Evolutionary conservation across 92 coral and sea anemone species (phyloP).

Genomic region (Scolanthus callimorphus): DNA sequence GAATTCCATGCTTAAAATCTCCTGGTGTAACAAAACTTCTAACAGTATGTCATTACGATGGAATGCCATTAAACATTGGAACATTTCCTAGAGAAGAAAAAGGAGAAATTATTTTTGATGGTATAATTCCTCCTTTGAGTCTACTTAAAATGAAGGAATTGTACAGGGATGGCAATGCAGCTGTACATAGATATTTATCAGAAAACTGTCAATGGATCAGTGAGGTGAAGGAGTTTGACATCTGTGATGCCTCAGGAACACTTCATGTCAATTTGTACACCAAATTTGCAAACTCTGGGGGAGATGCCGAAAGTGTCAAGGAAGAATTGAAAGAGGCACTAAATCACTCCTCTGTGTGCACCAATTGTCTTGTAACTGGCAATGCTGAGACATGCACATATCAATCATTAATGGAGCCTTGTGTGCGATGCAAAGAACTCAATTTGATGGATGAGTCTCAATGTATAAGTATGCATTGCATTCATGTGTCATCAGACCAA

Average conservation of each 20-base stretch:
- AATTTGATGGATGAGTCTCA: background rate
- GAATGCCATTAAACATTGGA: constrained; percentile 58
- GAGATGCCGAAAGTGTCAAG: constrained; percentile 51
- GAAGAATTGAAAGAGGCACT: constrained; percentile 16
- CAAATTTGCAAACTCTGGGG: constrained; percentile 19
- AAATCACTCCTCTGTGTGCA: constrained; percentile 22
- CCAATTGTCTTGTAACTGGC: constrained; percentile 24
- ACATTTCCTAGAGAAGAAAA: constrained; percentile 51
- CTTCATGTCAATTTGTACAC: constrained; percentile 42
- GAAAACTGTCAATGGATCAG: constrained; percentile 50
- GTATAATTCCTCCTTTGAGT: constrained; percentile 19
- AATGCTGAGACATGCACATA: constrained; percentile 25
- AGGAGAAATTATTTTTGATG: constrained; percentile 51
- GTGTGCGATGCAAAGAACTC: constrained; percentile 4
- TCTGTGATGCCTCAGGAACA: constrained; percentile 42
- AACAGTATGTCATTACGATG: constrained; percentile 45
- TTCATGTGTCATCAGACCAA: constrained; percentile 64
- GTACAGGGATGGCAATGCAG: constrained; percentile 17
- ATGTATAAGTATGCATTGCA: constrained; percentile 20
- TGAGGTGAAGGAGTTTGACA: constrained; percentile 60
- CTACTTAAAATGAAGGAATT: constrained; percentile 45
- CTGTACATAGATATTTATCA: constrained; percentile 29
- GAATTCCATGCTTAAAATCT: constrained; percentile 24
- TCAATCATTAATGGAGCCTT: constrained; percentile 6
- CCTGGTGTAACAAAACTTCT: constrained; percentile 15